phyloP scores from a whole-genome alignment of 2,888 invertebrate genomes.

The Hanleya hanleyi region DNA sequence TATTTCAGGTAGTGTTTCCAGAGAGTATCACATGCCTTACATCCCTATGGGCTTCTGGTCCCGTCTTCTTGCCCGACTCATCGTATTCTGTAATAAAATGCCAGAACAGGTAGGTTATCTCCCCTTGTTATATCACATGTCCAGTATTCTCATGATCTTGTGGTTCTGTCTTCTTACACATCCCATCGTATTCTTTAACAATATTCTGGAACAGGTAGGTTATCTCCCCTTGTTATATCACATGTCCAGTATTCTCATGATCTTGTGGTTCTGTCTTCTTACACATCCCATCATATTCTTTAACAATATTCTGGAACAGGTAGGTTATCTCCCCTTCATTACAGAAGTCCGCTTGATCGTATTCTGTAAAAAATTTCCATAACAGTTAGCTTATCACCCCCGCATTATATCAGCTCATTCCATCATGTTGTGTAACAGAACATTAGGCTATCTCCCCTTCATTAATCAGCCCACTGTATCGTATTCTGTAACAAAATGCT shows the following conservation, averaged over 20 bases:
- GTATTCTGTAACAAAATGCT: no score
- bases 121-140: neutral
- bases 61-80: slow-evolving; percentile 61
- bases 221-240: neutral
- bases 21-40: slow-evolving; percentile 63
- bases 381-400: no score
- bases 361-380: no score
- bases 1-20: slow-evolving; percentile 52
- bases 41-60: slow-evolving; percentile 70
- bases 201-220: neutral
- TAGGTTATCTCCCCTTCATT: neutral
- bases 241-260: slow-evolving; percentile 55
- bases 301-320: slow-evolving; percentile 12
- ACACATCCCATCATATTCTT: slow-evolving; percentile 59
- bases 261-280: slow-evolving; percentile 67
- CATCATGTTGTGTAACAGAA: no score
- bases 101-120: neutral
- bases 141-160: slow-evolving; percentile 65
- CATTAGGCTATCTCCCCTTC: no score
- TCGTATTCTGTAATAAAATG: slow-evolving; percentile 48
- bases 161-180: slow-evolving; percentile 65
- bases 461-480: no score
- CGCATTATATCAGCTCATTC: no score
- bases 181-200: slow-evolving; percentile 55
- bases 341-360: no score